Evolutionary conservation across 2,888 invertebrate species (phyloP).

Genomic region (Seira sanloemensis): DNA sequence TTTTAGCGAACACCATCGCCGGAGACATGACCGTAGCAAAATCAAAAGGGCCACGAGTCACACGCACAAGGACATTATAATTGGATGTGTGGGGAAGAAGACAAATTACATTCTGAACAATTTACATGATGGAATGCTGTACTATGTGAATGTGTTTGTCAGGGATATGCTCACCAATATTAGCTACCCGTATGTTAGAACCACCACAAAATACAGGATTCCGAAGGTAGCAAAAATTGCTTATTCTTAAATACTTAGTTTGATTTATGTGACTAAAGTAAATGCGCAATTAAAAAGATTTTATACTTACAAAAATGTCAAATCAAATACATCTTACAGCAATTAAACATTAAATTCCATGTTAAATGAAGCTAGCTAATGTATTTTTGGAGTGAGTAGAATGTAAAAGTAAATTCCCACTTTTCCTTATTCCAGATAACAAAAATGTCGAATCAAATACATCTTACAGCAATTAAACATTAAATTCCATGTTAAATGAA

Average conservation of each 20-base stretch:
- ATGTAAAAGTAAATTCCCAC: no score
- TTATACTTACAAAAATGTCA: no score
- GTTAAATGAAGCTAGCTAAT: neutral
- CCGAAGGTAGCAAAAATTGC: conserved; percentile 66
- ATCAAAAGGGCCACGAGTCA: conserved; percentile 50
- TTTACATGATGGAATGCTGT: conserved; percentile 77
- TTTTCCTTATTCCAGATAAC: conserved; percentile 48
- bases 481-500: neutral
- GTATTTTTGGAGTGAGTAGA: no score
- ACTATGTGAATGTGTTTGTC: conserved; percentile 79
- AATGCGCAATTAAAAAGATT: no score
- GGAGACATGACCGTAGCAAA: conserved; percentile 44
- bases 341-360: neutral
- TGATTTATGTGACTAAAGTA: no score
- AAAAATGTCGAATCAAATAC: neutral
- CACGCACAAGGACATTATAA: conserved; percentile 74
- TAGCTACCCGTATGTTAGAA: conserved; percentile 78
- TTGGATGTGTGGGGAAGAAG: conserved; percentile 78
- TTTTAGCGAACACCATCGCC: conserved; percentile 6
- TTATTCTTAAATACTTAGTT: neutral
- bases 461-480: conserved; percentile 10
- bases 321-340: neutral
- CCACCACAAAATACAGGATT: conserved; percentile 75
- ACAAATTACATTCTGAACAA: conserved; percentile 78
- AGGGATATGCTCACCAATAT: conserved; percentile 78